Base-by-base conservation (phyloP, 2,113 vertebrate genomes). In the Numenius arquata region DNA sequence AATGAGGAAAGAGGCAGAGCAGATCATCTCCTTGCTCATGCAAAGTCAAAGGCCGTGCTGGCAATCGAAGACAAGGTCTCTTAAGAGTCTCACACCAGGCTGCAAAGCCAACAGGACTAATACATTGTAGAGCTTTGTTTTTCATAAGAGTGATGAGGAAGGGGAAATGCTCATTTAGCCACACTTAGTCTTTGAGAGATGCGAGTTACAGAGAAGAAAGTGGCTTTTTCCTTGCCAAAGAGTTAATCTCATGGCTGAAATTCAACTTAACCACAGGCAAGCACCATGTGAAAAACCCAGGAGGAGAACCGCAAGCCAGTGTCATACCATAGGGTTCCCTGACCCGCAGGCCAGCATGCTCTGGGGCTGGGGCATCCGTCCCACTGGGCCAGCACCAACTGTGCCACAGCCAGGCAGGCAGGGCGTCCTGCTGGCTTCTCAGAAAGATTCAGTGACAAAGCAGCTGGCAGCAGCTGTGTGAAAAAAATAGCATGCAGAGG, bases 291-390 rank as follows among this genome's bases (percentile, higher is more conserved):
- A 48, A 88, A 58, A 73, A 34, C 4, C 15, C 43, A 78, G 56
- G 55, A 79, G 45, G 17, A 79, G 38, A 30, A n/a, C 13, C 1
- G 0, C 38, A 36, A 74, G n/a, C 38, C 72, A 38, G 1, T 38
- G 38, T 23, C 38, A n/a, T 41, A 8, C 22, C 3, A 0, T 7
- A 34, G 55, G 14, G 41, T 30, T 73, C 48, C 27, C 53, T 88
- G 77, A n/a, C 19, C 16, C 3, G 1, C 40, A 45, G 38, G 53
- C 13, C 36, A 36, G 40, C 0, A 0, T 45, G 56, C 68, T 65
- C 43, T 3, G 6, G 48, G 53, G 62, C 56, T 58, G 53, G 41
- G 38, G 25, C 47, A 78, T 12, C 15, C 2, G 0, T 56, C 59
- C 66, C 1, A 0, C 67, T 30, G 30, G 62, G 30, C 41, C 38